Evolutionary conservation across 2,797 vertebrate species (phyloP), one percentile per base, ranked within the genome.

Genomic region (Melopsittacus undulatus): DNA sequence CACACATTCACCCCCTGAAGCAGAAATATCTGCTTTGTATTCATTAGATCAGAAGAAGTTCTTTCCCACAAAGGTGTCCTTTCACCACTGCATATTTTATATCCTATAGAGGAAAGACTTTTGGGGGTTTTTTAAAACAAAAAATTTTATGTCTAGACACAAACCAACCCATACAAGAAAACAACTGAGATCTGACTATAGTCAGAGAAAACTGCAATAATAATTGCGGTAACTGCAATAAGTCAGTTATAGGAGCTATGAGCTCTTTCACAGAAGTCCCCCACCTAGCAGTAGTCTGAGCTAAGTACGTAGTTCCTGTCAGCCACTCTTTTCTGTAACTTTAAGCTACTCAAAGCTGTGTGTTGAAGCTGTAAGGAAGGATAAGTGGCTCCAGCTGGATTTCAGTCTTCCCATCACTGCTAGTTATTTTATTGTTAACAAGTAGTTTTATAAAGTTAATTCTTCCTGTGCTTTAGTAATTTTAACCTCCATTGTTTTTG

Each of bases 1-100:
- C 77, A 90, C 56, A 63, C 17, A 30, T 56, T 94, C 83, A 68
- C 67, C 51, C 94, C 87, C 87, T 9, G 51, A 84, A 85, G 85
- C 52, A 79, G 56, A 90, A 91, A 67, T 36, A 38, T 61, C 59
- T 95, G 51, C 74, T 94, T 73, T 96, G 51, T 91, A 94, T 95
- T 96, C 92, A 88, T 87, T 89, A 91, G 76, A 91, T 76, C 46
- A 88, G 69, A 90, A 83, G 14, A 34, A 32, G 64, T 62, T 85
- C 54, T 84, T 82, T 67, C 45, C 30, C 23, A 77, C 5, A 36
- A 22, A 0, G 1, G 3, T 54, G 48, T 83, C 17, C 26, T 92
- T 82, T 88, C 43, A 81, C 34, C 63, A 56, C 63, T 56, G n/a
- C 23, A 21, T 5, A 61, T 40, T 81, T 83, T 75, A 62, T 75